Conservation (phyloP, 2,113 vertebrate species). For the cat (Felis catus) region DNA sequence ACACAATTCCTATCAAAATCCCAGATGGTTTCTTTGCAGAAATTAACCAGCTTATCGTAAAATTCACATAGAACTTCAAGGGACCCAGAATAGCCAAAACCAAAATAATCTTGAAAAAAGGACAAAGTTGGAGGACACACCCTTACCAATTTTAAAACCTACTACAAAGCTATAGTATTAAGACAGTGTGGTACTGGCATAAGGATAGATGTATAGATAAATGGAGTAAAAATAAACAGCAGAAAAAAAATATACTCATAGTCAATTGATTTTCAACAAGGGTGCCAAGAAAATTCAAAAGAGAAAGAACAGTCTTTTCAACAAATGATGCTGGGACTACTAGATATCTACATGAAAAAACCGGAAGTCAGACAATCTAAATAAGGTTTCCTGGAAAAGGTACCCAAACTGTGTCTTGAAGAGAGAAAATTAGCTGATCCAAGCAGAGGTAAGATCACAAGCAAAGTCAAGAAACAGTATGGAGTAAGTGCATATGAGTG, state of each 20-base stretch:
- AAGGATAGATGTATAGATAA: neutral
- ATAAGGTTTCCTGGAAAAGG: conserved; percentile 1
- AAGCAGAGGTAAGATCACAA: neutral
- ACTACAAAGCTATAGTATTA: conserved; percentile 39
- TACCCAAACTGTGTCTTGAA: neutral
- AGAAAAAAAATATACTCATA: conserved; percentile 10
- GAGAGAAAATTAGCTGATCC: conserved; percentile 40
- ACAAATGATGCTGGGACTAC: neutral
- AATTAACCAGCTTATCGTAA: conserved; percentile 27
- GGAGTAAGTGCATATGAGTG: neutral
- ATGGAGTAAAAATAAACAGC: neutral
- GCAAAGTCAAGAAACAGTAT: conserved; percentile 19
- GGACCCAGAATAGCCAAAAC: conserved; percentile 6
- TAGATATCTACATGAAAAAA: conserved; percentile 31
- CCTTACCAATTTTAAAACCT: conserved; percentile 8
- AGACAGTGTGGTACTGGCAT: neutral
- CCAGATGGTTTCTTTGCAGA: neutral
- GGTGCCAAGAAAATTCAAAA: neutral
- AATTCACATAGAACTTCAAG: conserved; percentile 30
- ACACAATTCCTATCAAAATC: neutral
- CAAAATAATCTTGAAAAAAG: neutral
- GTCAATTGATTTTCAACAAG: neutral
- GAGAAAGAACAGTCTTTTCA: neutral
- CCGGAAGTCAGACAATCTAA: neutral
- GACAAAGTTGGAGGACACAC: neutral